Conservation (phyloP, 2,888 invertebrate genomes). For the Chymomyza procnemis region DNA sequence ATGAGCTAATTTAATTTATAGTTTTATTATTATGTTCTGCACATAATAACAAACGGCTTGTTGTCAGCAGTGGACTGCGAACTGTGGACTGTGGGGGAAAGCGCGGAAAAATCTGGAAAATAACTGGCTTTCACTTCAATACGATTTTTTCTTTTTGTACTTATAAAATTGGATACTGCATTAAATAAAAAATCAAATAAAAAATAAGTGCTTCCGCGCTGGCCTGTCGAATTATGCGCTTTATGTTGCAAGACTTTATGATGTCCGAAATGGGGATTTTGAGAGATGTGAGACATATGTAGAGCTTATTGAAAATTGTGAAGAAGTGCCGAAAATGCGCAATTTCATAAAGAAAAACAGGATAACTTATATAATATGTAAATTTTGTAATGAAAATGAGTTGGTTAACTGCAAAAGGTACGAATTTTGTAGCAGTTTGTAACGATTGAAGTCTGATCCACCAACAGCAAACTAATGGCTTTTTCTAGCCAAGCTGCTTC, state of each 20-base stretch:
- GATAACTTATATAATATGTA: too few species aligned
- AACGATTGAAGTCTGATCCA: too few species aligned
- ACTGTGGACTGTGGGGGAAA: neutral
- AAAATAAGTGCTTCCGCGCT: neutral
- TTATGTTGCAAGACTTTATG: neutral
- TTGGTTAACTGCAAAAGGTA: too few species aligned
- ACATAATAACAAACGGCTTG: slow-evolving; percentile 45
- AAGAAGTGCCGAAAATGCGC: too few species aligned
- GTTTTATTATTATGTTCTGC: slow-evolving; percentile 77
- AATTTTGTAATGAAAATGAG: too few species aligned
- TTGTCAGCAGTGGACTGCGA: neutral
- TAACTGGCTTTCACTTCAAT: neutral
- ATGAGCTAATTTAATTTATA: slow-evolving; percentile 79
- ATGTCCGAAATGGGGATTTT: neutral
- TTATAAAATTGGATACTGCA: neutral
- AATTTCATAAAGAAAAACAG: too few species aligned
- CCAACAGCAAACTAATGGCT: too few species aligned
- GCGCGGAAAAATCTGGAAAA: neutral
- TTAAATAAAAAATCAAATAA: neutral
- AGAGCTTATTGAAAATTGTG: too few species aligned
- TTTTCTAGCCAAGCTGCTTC: too few species aligned
- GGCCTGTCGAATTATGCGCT: neutral
- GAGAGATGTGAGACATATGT: too few species aligned
- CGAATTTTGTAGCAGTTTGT: too few species aligned
- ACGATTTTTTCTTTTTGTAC: neutral